Conservation (phyloP, 2,797 vertebrate species). For the Anguilla pacifica region DNA sequence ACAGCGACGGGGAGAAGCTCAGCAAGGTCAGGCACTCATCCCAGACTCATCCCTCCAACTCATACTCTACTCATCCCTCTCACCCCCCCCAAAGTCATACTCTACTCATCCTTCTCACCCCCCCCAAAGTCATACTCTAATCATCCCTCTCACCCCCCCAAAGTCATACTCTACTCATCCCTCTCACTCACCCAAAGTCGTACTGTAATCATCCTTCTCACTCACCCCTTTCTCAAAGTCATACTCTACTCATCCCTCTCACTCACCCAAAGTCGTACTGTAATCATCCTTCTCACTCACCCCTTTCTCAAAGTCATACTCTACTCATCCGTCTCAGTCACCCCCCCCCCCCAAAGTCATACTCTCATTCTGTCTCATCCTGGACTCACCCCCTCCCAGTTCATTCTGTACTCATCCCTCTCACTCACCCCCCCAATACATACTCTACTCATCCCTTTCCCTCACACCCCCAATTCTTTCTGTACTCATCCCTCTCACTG, state of each 20-base stretch:
- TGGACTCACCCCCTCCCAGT: no score
- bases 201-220: neutral
- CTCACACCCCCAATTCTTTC: neutral
- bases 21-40: constrained; percentile 84
- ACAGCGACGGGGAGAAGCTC: constrained; percentile 98
- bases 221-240: neutral
- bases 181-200: constrained; percentile 78
- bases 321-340: neutral
- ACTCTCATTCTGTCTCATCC: no score
- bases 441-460: no score
- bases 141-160: constrained; percentile 42
- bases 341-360: constrained; percentile 53
- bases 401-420: no score
- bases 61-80: neutral
- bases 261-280: constrained; percentile 62
- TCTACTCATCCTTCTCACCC: neutral
- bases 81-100: neutral
- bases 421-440: neutral
- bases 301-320: neutral
- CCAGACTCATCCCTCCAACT: neutral
- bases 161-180: constrained; percentile 88
- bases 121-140: neutral
- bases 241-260: constrained; percentile 96
- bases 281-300: neutral
- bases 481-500: no score